Evolutionary conservation across 2,888 invertebrate genomes (phyloP).

Genomic region (Drosophila sordidapex): DNA sequence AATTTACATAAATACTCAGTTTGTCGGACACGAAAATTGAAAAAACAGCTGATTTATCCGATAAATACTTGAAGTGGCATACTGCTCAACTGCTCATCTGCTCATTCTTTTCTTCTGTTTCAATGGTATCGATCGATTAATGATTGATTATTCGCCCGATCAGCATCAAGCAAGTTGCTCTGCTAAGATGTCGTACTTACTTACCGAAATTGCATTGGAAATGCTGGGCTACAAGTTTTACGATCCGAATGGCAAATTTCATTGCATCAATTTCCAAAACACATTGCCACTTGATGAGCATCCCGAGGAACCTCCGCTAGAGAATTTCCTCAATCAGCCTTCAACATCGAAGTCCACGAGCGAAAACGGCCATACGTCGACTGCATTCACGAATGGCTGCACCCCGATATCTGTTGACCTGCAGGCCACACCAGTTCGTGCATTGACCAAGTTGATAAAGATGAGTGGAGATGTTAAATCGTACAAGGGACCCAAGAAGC

Average conservation of each 20-base stretch:
- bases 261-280: conserved; percentile 80
- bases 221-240: conserved; percentile 84
- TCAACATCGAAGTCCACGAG: conserved; percentile 3
- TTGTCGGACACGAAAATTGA: too few relatives aligned
- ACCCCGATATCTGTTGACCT: neutral
- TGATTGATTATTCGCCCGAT: too few relatives aligned
- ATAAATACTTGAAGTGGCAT: too few relatives aligned
- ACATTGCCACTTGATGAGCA: conserved; percentile 22
- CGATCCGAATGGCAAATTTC: conserved; percentile 78
- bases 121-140: neutral
- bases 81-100: neutral
- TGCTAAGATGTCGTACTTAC: conserved; percentile 80
- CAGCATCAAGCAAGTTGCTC: neutral
- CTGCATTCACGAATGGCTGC: neutral
- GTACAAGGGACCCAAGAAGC: neutral
- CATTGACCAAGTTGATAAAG: neutral
- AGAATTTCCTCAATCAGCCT: conserved; percentile 51
- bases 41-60: too few relatives aligned
- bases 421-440: neutral
- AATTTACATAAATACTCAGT: too few relatives aligned
- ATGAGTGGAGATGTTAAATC: neutral
- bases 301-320: conserved; percentile 15
- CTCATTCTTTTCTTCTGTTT: neutral
- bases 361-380: neutral
- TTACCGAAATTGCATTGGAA: conserved; percentile 83